Evolutionary conservation across 1,140 invertebrate species (phyloP).

Genomic region (Euglossa dilemma): DNA sequence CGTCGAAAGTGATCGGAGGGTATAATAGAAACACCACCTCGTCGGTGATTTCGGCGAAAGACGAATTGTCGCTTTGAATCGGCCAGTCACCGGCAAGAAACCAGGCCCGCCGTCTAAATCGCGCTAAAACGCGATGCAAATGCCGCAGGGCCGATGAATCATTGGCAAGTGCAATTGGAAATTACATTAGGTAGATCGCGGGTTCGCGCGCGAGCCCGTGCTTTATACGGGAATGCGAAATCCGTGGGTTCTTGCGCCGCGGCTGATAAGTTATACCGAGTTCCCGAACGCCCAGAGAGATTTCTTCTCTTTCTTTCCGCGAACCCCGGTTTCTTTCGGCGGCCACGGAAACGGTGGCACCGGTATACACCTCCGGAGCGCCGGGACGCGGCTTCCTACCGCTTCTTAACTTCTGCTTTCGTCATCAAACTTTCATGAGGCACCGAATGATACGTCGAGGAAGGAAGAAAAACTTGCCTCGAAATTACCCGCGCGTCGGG

Average conservation of each 20-base stretch:
- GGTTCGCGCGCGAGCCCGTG: neutral
- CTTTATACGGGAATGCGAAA: constrained; percentile 53
- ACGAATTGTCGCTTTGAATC: neutral
- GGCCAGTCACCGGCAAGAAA: neutral
- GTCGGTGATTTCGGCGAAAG: neutral
- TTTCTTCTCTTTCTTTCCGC: constrained; percentile 27
- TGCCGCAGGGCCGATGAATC: constrained; percentile 12
- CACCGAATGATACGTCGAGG: constrained; percentile 62
- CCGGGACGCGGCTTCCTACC: constrained; percentile 33
- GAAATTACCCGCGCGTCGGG: constrained; percentile 58
- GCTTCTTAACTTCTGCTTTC: constrained; percentile 71
- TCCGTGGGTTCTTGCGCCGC: constrained; percentile 44
- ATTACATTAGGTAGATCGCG: constrained; percentile 11
- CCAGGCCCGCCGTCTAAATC: constrained; percentile 11
- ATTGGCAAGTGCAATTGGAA: constrained; percentile 38
- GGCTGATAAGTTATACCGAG: constrained; percentile 56
- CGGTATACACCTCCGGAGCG: constrained; percentile 54
- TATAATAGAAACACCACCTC: neutral
- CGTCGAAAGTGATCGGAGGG: neutral
- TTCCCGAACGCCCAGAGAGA: constrained; percentile 28
- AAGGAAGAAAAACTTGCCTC: constrained; percentile 63
- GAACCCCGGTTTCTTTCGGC: constrained; percentile 50
- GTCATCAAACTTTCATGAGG: constrained; percentile 80
- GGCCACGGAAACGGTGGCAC: constrained; percentile 53
- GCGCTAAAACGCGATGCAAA: constrained; percentile 48